A percentile compares a stretch with the other conserved stretches of the same genome.
phyloP scores from a whole-genome alignment of 2,888 invertebrate species.

The Parnassius apollo region DNA sequence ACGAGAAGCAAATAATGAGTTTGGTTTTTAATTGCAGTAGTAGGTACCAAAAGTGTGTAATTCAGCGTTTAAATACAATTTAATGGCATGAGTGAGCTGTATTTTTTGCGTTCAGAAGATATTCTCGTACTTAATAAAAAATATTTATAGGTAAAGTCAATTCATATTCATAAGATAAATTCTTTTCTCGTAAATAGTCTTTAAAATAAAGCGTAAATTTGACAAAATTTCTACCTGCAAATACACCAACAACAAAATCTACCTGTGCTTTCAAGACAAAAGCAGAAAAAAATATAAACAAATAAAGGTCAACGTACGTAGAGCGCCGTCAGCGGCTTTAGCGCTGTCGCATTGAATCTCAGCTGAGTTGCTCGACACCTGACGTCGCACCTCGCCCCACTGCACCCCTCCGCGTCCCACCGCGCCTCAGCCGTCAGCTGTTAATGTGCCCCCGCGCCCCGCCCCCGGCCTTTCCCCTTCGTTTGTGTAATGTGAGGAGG shows the following conservation, averaged over 20 bases:
- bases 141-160: too few relatives aligned
- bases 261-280: conserved; percentile 27
- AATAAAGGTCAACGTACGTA: conserved; percentile 72
- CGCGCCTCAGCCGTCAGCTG: conserved; percentile 73
- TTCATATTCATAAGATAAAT: too few relatives aligned
- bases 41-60: not conserved
- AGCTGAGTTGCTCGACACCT: conserved; percentile 71
- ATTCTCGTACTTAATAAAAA: not conserved
- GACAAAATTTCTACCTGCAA: conserved; percentile 17
- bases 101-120: not conserved
- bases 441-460: conserved; percentile 68
- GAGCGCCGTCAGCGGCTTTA: conserved; percentile 56
- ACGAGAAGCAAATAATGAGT: not conserved
- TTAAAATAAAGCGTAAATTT: not conserved
- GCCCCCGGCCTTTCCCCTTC: conserved; percentile 77
- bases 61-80: not conserved
- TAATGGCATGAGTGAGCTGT: not conserved
- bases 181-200: not conserved
- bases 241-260: conserved; percentile 14
- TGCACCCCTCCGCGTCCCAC: conserved; percentile 38
- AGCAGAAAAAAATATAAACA: conserved; percentile 57
- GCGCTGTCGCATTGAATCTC: conserved; percentile 57
- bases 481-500: conserved; percentile 79
- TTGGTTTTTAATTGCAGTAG: not conserved
- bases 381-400: conserved; percentile 52